Base-by-base conservation (phyloP, 2,888 invertebrate genomes). In the Malachius bipustulatus region DNA sequence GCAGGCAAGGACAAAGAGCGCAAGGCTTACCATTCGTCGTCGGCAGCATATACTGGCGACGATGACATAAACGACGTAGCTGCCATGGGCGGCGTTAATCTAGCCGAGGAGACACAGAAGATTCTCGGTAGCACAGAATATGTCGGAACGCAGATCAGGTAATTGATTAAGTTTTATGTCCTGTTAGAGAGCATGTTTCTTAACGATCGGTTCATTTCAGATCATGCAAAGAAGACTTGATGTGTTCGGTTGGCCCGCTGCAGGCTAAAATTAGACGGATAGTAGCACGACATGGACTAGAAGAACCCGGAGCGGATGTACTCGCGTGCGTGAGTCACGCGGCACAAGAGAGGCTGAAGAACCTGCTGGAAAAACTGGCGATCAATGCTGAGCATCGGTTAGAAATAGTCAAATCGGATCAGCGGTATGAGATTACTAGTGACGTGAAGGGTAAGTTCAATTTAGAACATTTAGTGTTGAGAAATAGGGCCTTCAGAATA, bases 1-100 rank as follows among this genome's bases (percentile, higher is more conserved):
- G n/a, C n/a, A n/a, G n/a, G n/a, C n/a, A 19, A 19, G 24, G 24
- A 19, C 6, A 19, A 19, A n/a, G 24, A 19, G n/a, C 6, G n/a
- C 6, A 19, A 19, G n/a, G n/a, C n/a, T n/a, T n/a, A n/a, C n/a
- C n/a, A n/a, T n/a, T 19, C 24, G 6, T 19, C n/a, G 6, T 19
- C 31, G 4, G 12, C 31, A 10, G 26, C 29, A 14, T 38, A 43
- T 32, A 40, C 44, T 42, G 89, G 87, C 28, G 91, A 93, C 55
- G 94, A 94, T 59, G 94, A 97, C 60, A 93, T 96, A 54, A 97
- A 96, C 57, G 96, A 97, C 66, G 96, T 97, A 9, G 94, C 96
- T 16, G 93, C 96, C 6, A 96, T 97, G 96, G 96, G 96, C 43
- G 96, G 96, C 33, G 96, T 97, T 36, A 97, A 97, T 66, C 70